phyloP scores from a whole-genome alignment of 1,140 invertebrate species.

The Diorhabda elongata region DNA sequence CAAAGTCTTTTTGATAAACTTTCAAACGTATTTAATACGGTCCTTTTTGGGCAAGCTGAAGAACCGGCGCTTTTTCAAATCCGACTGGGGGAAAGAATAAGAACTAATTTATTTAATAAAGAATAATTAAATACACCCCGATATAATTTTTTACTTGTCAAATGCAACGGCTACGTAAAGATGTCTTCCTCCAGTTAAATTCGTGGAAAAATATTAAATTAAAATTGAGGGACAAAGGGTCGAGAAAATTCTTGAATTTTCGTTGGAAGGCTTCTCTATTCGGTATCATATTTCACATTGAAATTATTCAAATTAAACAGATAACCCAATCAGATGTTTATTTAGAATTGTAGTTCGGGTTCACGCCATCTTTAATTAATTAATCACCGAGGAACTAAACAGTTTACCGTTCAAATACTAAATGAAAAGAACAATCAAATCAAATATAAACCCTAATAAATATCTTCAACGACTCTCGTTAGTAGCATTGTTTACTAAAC shows the following conservation, averaged over 20 bases:
- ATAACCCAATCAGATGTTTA: no score
- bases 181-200: slow-evolving; percentile 16
- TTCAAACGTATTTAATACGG: not conserved
- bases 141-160: slow-evolving; percentile 18
- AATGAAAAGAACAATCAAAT: no score
- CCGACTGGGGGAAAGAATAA: slow-evolving; percentile 4
- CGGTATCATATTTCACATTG: no score
- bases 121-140: slow-evolving; percentile 20
- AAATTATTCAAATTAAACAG: no score
- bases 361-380: no score
- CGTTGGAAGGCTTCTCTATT: no score
- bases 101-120: slow-evolving; percentile 19
- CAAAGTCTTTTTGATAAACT: no score
- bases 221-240: slow-evolving; percentile 4
- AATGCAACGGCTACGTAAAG: slow-evolving; percentile 19
- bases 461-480: no score
- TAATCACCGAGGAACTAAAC: no score
- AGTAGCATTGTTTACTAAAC: not conserved
- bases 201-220: slow-evolving; percentile 18
- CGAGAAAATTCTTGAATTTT: not conserved
- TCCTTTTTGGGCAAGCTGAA: not conserved
- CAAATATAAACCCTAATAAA: no score
- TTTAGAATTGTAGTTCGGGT: no score
- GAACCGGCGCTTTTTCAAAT: slow-evolving; percentile 2
- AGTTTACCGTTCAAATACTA: no score